Evolutionary conservation across 2,797 vertebrate genomes (phyloP).

Genomic region (Erithacus rubecula): DNA sequence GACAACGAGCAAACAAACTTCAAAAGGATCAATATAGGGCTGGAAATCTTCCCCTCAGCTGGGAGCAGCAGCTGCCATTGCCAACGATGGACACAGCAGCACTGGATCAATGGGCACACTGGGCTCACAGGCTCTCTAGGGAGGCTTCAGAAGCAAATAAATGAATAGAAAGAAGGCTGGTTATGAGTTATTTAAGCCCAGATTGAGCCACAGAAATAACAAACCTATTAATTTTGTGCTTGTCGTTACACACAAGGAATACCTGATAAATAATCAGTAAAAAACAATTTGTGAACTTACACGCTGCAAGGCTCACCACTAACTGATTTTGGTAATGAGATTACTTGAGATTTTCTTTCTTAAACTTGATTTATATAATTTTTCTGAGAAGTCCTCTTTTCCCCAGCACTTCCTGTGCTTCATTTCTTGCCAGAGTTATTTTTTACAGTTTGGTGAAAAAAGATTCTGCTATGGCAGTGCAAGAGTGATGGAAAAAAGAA

Average conservation of each 20-base stretch:
- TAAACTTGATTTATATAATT: neutral
- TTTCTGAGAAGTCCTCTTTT: neutral
- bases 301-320: neutral
- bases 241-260: neutral
- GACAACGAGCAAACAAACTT: neutral
- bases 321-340: neutral
- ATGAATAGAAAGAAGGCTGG: neutral
- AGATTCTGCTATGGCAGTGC: neutral
- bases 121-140: neutral
- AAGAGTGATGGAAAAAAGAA: neutral
- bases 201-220: neutral
- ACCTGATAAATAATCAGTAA: neutral
- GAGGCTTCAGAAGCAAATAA: neutral
- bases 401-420: neutral
- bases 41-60: slow-evolving; percentile 8
- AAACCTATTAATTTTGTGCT: neutral
- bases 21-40: slow-evolving; percentile 38
- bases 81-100: fast-evolving
- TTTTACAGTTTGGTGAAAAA: neutral
- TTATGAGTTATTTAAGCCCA: neutral
- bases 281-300: neutral
- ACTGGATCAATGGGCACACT: neutral
- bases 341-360: neutral
- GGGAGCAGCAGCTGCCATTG: neutral
- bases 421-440: neutral